A percentile compares a stretch with the other conserved stretches of the same genome.
Evolutionary conservation across 2,113 vertebrate genomes (phyloP).

Genomic region (Alethe diademata): DNA sequence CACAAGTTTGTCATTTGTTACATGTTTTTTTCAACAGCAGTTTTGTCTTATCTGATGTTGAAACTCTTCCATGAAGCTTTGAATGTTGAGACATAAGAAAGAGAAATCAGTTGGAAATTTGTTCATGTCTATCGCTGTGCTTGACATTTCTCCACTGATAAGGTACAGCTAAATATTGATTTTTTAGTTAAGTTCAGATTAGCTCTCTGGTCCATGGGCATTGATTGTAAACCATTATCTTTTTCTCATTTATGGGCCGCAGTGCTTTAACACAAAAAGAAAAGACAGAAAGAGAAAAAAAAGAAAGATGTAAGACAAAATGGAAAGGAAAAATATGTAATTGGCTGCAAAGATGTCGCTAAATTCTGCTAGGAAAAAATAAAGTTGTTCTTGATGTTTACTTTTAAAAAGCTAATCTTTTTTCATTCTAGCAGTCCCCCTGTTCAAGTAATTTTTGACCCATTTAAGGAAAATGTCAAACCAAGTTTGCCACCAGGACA

Average conservation of each 20-base stretch:
- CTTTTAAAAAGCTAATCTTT: neutral
- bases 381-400: constrained; percentile 13
- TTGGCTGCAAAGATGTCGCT: neutral
- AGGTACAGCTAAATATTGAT: constrained; percentile 72
- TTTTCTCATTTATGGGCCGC: constrained; percentile 24
- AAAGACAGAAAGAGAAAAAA: neutral
- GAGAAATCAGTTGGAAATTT: constrained; percentile 69
- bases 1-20: constrained; percentile 59
- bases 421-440: neutral
- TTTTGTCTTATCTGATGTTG: constrained; percentile 79
- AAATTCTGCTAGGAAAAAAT: constrained; percentile 8
- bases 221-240: constrained; percentile 65
- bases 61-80: constrained; percentile 68
- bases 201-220: constrained; percentile 51
- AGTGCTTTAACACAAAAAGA: neutral
- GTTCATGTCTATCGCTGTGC: constrained; percentile 61
- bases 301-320: neutral
- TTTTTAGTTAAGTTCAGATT: constrained; percentile 75
- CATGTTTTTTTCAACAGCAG: neutral
- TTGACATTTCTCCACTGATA: constrained; percentile 79
- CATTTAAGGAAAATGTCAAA: constrained; percentile 36
- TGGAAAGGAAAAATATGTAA: neutral
- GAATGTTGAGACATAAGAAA: constrained; percentile 50
- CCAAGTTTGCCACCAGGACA: neutral
- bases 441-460: neutral